A percentile compares a stretch with the other conserved stretches of the same genome.
Evolutionary conservation across 2,797 vertebrate genomes (phyloP).

Genomic region (Mastacembelus armatus): DNA sequence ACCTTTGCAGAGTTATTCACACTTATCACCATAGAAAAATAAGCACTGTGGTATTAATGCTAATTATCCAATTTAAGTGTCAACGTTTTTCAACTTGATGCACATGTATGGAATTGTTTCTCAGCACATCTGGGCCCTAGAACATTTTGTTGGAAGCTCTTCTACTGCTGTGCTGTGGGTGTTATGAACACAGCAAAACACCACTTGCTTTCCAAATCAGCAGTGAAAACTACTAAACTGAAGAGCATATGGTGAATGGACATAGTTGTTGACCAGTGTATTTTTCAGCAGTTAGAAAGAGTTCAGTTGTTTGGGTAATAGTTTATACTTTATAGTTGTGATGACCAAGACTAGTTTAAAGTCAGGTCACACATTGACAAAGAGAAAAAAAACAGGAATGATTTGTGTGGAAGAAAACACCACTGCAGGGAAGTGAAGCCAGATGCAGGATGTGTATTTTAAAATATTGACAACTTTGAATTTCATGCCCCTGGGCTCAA

Average conservation of each 20-base stretch:
- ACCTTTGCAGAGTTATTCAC: conserved; percentile 18
- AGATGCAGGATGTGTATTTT: conserved; percentile 20
- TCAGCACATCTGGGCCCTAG: not conserved
- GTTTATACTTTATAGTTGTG: not conserved
- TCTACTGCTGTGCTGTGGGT: conserved; percentile 1
- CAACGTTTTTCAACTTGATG: conserved; percentile 25
- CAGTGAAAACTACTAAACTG: not conserved
- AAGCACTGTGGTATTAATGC: conserved; percentile 32
- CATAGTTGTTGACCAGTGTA: not conserved
- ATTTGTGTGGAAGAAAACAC: conserved; percentile 52
- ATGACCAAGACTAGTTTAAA: conserved; percentile 31
- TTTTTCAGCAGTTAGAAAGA: not conserved
- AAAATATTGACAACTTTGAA: conserved; percentile 35
- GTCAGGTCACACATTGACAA: conserved; percentile 44
- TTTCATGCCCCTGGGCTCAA: conserved; percentile 27
- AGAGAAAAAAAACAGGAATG: conserved; percentile 31
- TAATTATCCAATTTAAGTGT: conserved; percentile 18
- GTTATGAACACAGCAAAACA: conserved; percentile 14
- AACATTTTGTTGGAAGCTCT: conserved; percentile 14
- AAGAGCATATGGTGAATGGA: conserved; percentile 5
- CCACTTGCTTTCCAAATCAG: conserved; percentile 12
- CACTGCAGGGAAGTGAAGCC: conserved; percentile 1
- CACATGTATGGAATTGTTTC: conserved; percentile 1
- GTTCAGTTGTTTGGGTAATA: not conserved
- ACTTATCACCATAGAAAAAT: conserved; percentile 22